Conservation (phyloP, 2,797 vertebrate genomes). For the Poeciliopsis presidionis region DNA sequence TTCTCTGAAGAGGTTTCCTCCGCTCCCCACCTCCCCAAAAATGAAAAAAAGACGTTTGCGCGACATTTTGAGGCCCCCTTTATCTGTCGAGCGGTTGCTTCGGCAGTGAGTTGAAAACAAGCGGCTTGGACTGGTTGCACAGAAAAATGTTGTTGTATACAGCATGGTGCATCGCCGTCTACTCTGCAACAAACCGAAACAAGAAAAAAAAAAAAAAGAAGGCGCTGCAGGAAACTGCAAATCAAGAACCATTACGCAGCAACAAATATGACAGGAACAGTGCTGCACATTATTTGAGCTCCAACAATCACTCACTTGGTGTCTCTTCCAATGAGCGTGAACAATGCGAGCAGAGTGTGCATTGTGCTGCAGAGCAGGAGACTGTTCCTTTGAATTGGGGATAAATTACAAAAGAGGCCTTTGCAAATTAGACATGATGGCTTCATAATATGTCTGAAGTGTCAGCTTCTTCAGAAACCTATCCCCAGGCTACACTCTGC, state of each 20-base stretch:
- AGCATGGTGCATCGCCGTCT: conserved; percentile 24
- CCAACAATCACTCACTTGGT: conserved; percentile 74
- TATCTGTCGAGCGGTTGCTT: conserved; percentile 65
- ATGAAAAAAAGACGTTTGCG: conserved; percentile 25
- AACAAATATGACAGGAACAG: conserved; percentile 73
- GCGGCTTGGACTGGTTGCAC: conserved; percentile 65
- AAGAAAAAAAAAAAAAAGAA: conserved; percentile 12
- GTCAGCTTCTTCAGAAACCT: conserved; percentile 66
- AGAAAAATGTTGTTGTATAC: conserved; percentile 36
- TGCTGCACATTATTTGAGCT: conserved; percentile 70
- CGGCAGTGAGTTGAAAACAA: conserved; percentile 64
- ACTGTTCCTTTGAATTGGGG: conserved; percentile 67
- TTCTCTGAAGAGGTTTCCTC: conserved; percentile 64
- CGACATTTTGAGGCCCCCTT: conserved; percentile 56
- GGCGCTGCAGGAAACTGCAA: conserved; percentile 62
- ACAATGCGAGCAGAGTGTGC: conserved; percentile 70
- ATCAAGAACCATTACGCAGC: conserved; percentile 72
- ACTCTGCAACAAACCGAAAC: conserved; percentile 49
- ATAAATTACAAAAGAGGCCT: conserved; percentile 75
- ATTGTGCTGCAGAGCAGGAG: conserved; percentile 68
- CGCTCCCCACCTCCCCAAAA: conserved; percentile 17
- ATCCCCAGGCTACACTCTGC: conserved; percentile 66
- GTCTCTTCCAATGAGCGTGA: conserved; percentile 77
- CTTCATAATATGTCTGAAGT: conserved; percentile 75
- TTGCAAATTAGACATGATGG: conserved; percentile 77